Base-by-base conservation (phyloP, 2,888 invertebrate genomes). In the Apoda limacodes region DNA sequence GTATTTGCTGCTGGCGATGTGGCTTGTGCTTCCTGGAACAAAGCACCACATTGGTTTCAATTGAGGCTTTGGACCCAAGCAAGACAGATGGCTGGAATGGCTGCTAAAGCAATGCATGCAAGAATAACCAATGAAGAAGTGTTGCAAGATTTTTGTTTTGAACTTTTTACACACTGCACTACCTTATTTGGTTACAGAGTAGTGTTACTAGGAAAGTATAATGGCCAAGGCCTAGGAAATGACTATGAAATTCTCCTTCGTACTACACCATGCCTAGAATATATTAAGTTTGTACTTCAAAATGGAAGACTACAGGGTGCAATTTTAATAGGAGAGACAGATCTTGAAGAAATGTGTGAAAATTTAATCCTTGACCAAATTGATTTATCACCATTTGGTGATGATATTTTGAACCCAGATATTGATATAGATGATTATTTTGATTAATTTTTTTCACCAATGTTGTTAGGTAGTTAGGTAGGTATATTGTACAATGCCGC, bases 341-440 rank as follows among this genome's bases (percentile, higher is more conserved):
- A 96, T 60, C 82, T 98, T 37, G 99, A 98, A 62, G 99, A 99
- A 80, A 97, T 94, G 64, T 94, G 96, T 71, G 98, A 99, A 76
- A 98, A 99, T 81, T 83, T 99, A 37, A 98, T 99, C 55, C 82
- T 98, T 17, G 95, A 98, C 81, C 91, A 95, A 61, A 84, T 95
- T 35, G 96, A 98, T 76, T 80, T 99, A 35, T 88, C 89, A 32
- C 82, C 86, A 6, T 92, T 90, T 65, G 96, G 95, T 32, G 94
- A 96, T 64, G 91, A 97, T 65, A 87, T 99, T 47, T 83, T 99
- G 5, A 90, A 99, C 82, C 97, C 98, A 11, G 86, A 93, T 60
- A 91, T 99, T 55, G 98, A 99, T 63, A 93, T 99, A 54, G 98
- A 98, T 70, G 99, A 99, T 81, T 99, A 95, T 78, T 99, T 99